phyloP scores from a whole-genome alignment of 2,113 vertebrate species.

The Panthera tigris region DNA sequence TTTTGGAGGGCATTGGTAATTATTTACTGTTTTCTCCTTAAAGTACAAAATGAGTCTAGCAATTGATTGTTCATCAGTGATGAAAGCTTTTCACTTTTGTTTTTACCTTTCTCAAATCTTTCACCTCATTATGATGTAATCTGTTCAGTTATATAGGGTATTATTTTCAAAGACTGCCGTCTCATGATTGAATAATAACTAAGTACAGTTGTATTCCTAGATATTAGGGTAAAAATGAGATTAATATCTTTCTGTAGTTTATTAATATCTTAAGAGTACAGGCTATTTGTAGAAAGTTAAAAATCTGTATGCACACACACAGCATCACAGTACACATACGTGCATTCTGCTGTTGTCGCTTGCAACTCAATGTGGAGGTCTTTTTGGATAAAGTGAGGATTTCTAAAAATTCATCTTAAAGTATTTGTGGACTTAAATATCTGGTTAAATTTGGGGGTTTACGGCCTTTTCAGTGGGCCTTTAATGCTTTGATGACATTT shows the following conservation, averaged over 20 bases:
- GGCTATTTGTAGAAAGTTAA: neutral
- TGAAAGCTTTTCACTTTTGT: neutral
- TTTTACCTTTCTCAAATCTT: neutral
- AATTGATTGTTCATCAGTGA: neutral
- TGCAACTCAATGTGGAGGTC: neutral
- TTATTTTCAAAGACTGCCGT: neutral
- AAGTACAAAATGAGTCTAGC: neutral
- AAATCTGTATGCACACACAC: neutral
- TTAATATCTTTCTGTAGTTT: neutral
- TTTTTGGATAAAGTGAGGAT: neutral
- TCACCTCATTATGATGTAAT: neutral
- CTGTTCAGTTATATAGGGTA: neutral
- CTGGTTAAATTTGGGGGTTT: neutral
- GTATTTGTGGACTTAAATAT: neutral
- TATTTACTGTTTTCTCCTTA: neutral
- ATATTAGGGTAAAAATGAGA: neutral
- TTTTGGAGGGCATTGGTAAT: neutral
- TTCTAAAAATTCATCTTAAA: neutral
- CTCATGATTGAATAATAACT: neutral
- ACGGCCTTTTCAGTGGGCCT: neutral
- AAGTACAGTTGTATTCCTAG: neutral
- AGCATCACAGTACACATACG: too few species aligned
- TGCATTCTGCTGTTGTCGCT: neutral
- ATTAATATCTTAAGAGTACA: neutral
- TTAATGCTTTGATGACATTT: neutral